phyloP scores from a whole-genome alignment of 2,797 vertebrate genomes.

The Potorous gilbertii region DNA sequence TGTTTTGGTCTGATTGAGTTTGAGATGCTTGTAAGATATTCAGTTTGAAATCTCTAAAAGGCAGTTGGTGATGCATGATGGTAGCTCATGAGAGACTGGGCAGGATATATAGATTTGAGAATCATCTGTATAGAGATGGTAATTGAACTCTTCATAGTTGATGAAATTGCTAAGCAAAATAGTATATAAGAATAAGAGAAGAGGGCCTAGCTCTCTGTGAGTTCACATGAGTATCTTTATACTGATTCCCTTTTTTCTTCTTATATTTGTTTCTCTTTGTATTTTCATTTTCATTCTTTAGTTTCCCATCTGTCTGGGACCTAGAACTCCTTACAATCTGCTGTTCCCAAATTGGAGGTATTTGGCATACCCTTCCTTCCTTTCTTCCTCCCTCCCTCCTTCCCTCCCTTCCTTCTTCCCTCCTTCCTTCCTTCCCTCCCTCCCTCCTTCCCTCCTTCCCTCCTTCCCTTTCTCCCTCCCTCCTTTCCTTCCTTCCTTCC shows the following conservation, averaged over 20 bases:
- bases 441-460: no score
- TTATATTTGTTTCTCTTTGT: neutral
- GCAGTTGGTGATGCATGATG: neutral
- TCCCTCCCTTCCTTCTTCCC: no score
- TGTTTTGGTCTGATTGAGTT: neutral
- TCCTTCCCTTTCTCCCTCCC: no score
- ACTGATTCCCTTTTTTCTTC: neutral
- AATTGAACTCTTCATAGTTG: neutral
- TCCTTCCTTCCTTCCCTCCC: no score
- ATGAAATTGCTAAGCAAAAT: neutral
- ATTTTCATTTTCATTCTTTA: neutral
- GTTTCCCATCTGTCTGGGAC: neutral
- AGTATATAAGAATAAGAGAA: neutral
- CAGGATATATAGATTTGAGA: neutral
- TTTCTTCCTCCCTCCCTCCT: no score
- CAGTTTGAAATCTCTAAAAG: neutral
- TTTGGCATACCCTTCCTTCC: neutral
- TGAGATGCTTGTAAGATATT: neutral
- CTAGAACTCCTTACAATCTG: no score
- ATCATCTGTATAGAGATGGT: neutral
- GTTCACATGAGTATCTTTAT: neutral
- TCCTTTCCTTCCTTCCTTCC: no score
- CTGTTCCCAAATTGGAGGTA: neutral
- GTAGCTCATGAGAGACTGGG: neutral
- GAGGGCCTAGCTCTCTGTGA: neutral